phyloP scores from a whole-genome alignment of 2,797 vertebrate species.

The Gymnopithys bicolor region DNA sequence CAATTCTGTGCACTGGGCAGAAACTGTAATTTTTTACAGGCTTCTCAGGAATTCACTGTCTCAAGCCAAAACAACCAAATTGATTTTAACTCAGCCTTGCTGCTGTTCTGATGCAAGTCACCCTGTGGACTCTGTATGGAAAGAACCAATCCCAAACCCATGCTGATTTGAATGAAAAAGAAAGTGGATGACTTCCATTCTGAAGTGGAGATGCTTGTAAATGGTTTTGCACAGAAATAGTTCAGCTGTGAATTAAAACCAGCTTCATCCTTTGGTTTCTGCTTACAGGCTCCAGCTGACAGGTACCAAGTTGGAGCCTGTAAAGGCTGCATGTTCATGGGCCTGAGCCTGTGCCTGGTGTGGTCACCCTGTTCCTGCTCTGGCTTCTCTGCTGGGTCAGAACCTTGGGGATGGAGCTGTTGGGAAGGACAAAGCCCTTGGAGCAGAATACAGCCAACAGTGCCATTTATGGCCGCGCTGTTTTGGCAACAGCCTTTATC shows the following conservation, averaged over 20 bases:
- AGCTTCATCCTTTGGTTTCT: not conserved
- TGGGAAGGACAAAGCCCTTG: not conserved
- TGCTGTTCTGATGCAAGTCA: not conserved
- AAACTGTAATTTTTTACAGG: not conserved
- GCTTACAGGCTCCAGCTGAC: not conserved
- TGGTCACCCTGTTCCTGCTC: accelerated
- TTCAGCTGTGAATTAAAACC: not conserved
- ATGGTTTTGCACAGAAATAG: not conserved
- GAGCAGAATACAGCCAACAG: not conserved
- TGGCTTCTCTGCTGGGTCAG: not conserved
- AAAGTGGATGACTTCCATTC: not conserved
- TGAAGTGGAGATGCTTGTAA: not conserved
- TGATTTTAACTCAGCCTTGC: not conserved
- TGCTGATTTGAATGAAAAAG: not conserved
- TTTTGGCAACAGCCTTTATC: conserved; percentile 23
- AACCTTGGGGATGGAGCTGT: not conserved
- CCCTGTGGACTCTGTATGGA: not conserved
- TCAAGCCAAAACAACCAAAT: not conserved
- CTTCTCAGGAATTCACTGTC: not conserved
- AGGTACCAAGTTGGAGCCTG: accelerated
- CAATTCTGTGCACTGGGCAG: not conserved
- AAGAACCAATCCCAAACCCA: not conserved
- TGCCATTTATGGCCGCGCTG: accelerated
- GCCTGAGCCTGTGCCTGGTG: not conserved
- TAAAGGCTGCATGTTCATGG: not conserved